Percentiles rank a stretch among this genome's conserved stretches.
phyloP scores from a whole-genome alignment of 2,113 vertebrate species.

The Sapayoa aenigma region DNA sequence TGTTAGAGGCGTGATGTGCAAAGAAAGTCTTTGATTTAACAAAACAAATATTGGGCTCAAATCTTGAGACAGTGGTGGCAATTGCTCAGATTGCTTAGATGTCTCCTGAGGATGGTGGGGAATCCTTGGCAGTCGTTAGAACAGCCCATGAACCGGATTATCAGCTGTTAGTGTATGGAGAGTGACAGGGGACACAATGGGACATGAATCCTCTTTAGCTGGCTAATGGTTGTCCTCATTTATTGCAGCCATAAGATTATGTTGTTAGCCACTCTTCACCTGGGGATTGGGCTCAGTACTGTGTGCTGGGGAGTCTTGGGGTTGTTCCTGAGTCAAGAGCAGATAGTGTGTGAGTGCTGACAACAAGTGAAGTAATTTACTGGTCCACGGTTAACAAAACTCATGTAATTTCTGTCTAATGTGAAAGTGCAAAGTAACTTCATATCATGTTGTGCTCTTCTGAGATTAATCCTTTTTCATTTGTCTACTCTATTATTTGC shows the following conservation, averaged over 20 bases:
- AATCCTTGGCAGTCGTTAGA: not conserved
- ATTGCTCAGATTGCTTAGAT: not conserved
- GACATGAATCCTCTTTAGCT: not conserved
- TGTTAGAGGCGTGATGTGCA: not conserved
- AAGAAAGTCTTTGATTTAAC: not conserved
- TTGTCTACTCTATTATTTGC: not conserved
- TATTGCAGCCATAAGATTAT: not conserved
- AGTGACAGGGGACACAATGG: not conserved
- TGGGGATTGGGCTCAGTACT: not conserved
- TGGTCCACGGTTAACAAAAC: not conserved
- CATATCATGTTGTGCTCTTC: not conserved
- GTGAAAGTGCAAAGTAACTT: not conserved
- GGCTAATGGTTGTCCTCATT: not conserved
- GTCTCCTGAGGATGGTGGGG: not conserved
- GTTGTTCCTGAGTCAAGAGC: not conserved
- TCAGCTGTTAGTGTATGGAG: not conserved
- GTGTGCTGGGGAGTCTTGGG: not conserved
- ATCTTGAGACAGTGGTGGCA: not conserved
- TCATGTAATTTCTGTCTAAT: not conserved
- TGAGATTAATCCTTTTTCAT: not conserved
- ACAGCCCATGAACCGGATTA: not conserved
- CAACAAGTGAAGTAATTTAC: not conserved
- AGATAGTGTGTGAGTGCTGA: not conserved
- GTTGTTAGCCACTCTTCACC: not conserved
- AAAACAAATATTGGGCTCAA: not conserved